Evolutionary conservation across 2,113 vertebrate genomes (phyloP), one percentile per base, ranked within the genome.

Genomic region (Oxyura jamaicensis): DNA sequence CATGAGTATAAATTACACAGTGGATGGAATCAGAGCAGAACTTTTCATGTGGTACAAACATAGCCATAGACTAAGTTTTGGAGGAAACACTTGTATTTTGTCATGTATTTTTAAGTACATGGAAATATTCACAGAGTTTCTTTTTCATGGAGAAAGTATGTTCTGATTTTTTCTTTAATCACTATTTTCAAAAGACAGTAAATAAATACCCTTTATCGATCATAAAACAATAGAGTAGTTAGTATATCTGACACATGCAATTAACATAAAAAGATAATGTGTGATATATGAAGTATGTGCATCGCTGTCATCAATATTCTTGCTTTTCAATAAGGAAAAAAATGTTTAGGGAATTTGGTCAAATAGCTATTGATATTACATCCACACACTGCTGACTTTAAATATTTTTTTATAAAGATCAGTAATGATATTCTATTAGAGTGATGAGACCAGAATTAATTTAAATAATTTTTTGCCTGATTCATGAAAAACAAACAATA

Each of bases 391-490:
- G 88, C 50, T 96, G 53, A 88, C 88, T 97, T 83, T 89, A 91
- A 55, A 39, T 86, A 71, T 75, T 88, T 94, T 96, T 96, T 89
- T 46, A 81, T 92, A 95, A 88, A 93, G 80, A 80, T 73, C 56
- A 95, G 86, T 91, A 96, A 97, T 89, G 33, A 94, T 96, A 91
- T 95, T 94, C 60, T 97, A 83, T 93, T 97, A 94, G 53, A 65
- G 78, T 95, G 91, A 97, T 95, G 95, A 98, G 90, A 90, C 89
- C 85, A 96, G 92, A 97, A 97, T 96, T 97, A 94, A 96, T 97
- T 97, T 96, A 96, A 97, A 97, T 97, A 97, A 95, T 83, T 96
- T 96, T 85, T 74, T 88, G 85, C 29, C 83, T 91, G 88, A 96
- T 95, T 97, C 66, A 91, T 90, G 73, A 91, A 96, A 97, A 98